phyloP scores from a whole-genome alignment of 2,888 invertebrate species.

The Trilocha varians region DNA sequence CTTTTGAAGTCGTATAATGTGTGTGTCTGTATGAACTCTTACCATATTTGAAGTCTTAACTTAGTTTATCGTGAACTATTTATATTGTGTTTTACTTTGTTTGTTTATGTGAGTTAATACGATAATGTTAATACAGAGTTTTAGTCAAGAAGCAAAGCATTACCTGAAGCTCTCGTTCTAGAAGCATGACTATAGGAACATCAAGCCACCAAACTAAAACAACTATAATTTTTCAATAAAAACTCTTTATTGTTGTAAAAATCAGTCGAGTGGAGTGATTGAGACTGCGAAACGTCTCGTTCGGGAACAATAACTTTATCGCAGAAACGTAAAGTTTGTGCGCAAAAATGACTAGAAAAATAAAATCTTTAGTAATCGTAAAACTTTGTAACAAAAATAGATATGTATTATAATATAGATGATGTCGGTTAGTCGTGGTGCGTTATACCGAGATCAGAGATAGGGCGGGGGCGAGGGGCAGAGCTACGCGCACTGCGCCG shows the following conservation, averaged over 20 bases:
- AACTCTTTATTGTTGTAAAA: conserved; percentile 67
- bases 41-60: neutral
- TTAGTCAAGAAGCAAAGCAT: conserved; percentile 59
- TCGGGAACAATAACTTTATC: conserved; percentile 44
- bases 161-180: conserved; percentile 50
- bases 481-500: conserved; percentile 74
- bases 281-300: conserved; percentile 52
- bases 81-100: conserved; percentile 11
- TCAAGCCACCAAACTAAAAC: conserved; percentile 64
- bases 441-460: conserved; percentile 71
- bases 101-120: conserved; percentile 29
- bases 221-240: conserved; percentile 49
- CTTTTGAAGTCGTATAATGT: neutral
- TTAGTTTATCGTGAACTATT: conserved; percentile 8
- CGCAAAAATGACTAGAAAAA: conserved; percentile 52
- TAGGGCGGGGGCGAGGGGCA: conserved; percentile 21
- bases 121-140: conserved; percentile 24
- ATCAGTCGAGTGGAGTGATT: conserved; percentile 65
- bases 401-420: conserved; percentile 53
- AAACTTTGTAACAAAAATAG: conserved; percentile 42
- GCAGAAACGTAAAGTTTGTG: conserved; percentile 30
- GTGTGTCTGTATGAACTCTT: neutral
- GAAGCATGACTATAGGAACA: conserved; percentile 46
- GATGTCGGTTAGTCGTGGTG: conserved; percentile 60
- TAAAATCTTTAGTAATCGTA: conserved; percentile 45